phyloP scores from a whole-genome alignment of 2,888 invertebrate genomes.

The Rutpela maculata region DNA sequence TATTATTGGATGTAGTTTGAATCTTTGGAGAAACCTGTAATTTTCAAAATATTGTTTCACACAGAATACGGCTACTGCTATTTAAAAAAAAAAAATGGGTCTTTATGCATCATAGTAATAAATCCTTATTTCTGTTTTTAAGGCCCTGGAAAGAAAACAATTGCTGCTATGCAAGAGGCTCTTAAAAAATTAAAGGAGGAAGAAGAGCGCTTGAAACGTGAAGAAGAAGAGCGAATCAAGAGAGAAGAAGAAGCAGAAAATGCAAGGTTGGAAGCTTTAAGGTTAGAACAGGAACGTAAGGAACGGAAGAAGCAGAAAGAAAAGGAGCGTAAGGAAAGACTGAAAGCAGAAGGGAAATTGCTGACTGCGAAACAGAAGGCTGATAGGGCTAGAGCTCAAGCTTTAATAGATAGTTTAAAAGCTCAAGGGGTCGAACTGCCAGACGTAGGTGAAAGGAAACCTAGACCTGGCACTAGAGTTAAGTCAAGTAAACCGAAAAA shows the following conservation, averaged over 20 bases:
- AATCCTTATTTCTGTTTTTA: constrained; percentile 56
- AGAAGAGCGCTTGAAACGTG: constrained; percentile 84
- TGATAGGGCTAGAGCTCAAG: constrained; percentile 91
- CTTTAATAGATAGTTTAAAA: constrained; percentile 90
- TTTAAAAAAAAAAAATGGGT: too few relatives aligned
- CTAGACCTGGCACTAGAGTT: constrained; percentile 84
- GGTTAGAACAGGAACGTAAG: constrained; percentile 87
- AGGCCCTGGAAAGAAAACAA: constrained; percentile 89
- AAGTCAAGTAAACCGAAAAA: constrained; percentile 82
- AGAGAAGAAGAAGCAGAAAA: constrained; percentile 88
- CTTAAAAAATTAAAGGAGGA: constrained; percentile 92
- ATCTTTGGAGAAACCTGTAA: too few relatives aligned
- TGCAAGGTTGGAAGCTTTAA: constrained; percentile 82
- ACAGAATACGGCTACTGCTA: too few relatives aligned
- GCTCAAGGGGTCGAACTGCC: constrained; percentile 92
- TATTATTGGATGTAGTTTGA: too few relatives aligned
- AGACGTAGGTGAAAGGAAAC: constrained; percentile 79
- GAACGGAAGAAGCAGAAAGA: constrained; percentile 94
- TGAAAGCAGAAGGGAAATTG: constrained; percentile 97
- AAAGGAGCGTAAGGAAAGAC: constrained; percentile 92
- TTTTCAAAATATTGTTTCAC: too few relatives aligned
- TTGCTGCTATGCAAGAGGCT: constrained; percentile 94
- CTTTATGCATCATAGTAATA: too few relatives aligned
- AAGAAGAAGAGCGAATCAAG: constrained; percentile 90
- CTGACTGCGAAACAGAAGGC: constrained; percentile 95